Conservation (phyloP, 2,888 invertebrate species). For the Brassicogethes aeneus region DNA sequence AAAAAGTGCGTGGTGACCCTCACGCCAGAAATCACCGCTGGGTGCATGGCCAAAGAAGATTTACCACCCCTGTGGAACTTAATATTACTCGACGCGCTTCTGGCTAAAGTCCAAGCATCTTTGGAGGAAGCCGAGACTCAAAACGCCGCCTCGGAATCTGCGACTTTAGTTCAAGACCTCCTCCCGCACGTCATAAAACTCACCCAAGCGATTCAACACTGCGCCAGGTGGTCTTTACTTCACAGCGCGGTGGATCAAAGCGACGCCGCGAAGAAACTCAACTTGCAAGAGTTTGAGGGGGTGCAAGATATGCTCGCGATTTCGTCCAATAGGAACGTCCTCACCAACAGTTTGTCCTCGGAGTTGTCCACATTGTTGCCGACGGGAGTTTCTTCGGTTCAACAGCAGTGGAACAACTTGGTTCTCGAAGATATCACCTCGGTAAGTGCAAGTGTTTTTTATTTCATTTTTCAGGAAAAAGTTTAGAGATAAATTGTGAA, state of each 20-base stretch:
- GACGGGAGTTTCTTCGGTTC: slow-evolving; percentile 44
- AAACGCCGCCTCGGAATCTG: slow-evolving; percentile 24
- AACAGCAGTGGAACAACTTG: slow-evolving; percentile 55
- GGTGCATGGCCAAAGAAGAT: slow-evolving; percentile 38
- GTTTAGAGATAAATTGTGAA: too few relatives aligned
- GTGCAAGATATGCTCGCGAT: slow-evolving; percentile 41
- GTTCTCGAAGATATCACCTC: slow-evolving; percentile 50
- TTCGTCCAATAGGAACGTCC: slow-evolving; percentile 35
- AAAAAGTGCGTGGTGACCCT: slow-evolving; percentile 50
- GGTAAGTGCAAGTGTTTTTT: too few relatives aligned
- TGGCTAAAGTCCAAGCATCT: slow-evolving; percentile 64
- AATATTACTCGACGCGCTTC: slow-evolving; percentile 64
- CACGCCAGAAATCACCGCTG: slow-evolving; percentile 43
- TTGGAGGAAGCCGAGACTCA: slow-evolving; percentile 42
- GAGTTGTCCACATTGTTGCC: slow-evolving; percentile 50
- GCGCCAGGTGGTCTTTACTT: slow-evolving; percentile 41
- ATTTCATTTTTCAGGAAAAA: too few relatives aligned
- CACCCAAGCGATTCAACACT: slow-evolving; percentile 55
- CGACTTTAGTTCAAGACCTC: slow-evolving; percentile 48
- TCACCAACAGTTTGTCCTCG: slow-evolving; percentile 37
- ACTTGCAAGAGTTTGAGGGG: slow-evolving; percentile 40
- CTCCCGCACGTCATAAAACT: slow-evolving; percentile 57
- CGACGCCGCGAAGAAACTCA: slow-evolving; percentile 40
- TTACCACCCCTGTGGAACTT: slow-evolving; percentile 65
- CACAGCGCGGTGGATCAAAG: slow-evolving; percentile 35